Evolutionary conservation across 2,113 vertebrate genomes (phyloP).

Genomic region (Hypomesus transpacificus): DNA sequence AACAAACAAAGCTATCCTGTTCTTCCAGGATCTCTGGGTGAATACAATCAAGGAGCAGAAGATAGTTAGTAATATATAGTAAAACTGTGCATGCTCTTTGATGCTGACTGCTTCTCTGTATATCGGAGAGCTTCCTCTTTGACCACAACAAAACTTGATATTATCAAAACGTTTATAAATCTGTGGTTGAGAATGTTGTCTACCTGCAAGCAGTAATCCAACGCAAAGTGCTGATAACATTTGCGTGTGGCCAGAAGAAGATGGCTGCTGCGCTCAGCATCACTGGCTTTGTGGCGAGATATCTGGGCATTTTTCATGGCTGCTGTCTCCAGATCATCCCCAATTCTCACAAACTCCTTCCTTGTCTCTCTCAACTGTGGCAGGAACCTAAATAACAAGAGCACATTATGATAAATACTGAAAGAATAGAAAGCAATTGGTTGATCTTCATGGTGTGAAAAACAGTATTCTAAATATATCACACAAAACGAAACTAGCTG

Average conservation of each 20-base stretch:
- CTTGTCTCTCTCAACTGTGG: slow-evolving; percentile 65
- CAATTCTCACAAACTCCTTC: slow-evolving; percentile 67
- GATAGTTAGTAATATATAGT: too few relatives aligned
- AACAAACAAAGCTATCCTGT: neutral
- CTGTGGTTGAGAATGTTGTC: neutral
- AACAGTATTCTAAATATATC: neutral
- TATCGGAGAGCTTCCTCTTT: too few relatives aligned
- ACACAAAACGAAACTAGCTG: neutral
- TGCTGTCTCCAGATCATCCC: slow-evolving; percentile 66
- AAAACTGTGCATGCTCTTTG: too few relatives aligned
- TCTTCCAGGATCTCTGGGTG: neutral
- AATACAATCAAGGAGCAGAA: too few relatives aligned
- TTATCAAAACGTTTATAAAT: too few relatives aligned
- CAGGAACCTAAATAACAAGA: slow-evolving; percentile 56
- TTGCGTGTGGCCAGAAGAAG: slow-evolving; percentile 71
- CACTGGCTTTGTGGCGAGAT: slow-evolving; percentile 52
- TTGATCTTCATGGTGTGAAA: neutral
- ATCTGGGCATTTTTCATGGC: slow-evolving; percentile 64
- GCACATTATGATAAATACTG: neutral
- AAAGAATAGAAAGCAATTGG: too few relatives aligned
- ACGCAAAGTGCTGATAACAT: slow-evolving; percentile 72
- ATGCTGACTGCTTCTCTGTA: too few relatives aligned
- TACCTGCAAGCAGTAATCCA: slow-evolving; percentile 78
- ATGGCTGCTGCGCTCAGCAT: slow-evolving; percentile 66
- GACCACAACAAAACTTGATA: too few relatives aligned